Evolutionary conservation across 1,140 invertebrate species (phyloP).

Genomic region (Drosophila sp.): DNA sequence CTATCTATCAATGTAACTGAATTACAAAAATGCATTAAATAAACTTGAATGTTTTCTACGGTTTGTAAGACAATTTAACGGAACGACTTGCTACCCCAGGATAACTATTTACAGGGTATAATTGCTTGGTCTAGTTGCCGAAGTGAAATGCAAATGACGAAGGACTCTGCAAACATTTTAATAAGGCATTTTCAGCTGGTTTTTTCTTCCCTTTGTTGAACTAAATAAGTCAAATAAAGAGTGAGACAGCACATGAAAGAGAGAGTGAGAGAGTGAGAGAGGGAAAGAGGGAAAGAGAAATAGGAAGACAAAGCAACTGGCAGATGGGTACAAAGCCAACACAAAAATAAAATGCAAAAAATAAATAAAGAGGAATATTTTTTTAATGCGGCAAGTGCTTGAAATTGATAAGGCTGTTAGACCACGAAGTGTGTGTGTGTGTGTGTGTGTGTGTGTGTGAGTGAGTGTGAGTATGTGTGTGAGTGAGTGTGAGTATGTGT

Average conservation of each 20-base stretch:
- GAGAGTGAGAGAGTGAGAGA: constrained; percentile 15
- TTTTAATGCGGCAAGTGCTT: constrained; percentile 70
- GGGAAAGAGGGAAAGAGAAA: constrained; percentile 10
- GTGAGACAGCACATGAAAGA: constrained; percentile 6
- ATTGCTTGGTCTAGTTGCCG: not conserved
- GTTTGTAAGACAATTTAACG: no score
- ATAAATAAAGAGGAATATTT: constrained; percentile 57
- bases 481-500: constrained; percentile 5
- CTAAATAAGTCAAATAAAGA: constrained; percentile 78
- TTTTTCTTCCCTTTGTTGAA: constrained; percentile 47
- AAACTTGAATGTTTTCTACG: no score
- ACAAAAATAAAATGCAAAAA: constrained; percentile 24
- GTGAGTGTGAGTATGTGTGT: constrained; percentile 11
- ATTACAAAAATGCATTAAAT: no score
- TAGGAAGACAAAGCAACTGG: not conserved
- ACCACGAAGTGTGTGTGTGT: constrained; percentile 27
- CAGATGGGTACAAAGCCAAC: constrained; percentile 45
- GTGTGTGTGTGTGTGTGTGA: constrained; percentile 7
- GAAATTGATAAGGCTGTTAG: constrained; percentile 76
- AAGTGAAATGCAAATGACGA: constrained; percentile 67
- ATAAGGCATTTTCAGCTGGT: constrained; percentile 54
- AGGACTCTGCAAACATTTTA: constrained; percentile 69
- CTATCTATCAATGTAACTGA: no score
- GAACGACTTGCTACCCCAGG: not conserved
- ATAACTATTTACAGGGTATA: not conserved